Percentiles rank a stretch among this genome's conserved stretches.
These are phyloP conservation scores for Oncopodura yosiiana DNA, from an alignment of 1,140 invertebrate species.

Conservation along the genomic window DNA sequence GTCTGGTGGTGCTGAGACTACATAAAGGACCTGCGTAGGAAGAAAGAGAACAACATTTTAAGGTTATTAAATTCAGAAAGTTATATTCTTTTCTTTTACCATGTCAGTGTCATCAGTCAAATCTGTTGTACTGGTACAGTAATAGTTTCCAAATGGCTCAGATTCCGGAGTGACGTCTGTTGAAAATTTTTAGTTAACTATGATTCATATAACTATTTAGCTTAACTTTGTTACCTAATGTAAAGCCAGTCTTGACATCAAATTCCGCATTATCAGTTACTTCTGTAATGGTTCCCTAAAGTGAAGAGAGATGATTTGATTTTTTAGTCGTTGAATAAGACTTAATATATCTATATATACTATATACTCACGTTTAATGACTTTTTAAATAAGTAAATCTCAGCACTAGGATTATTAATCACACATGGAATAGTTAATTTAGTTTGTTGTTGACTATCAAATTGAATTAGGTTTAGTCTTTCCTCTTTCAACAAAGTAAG, in stretches of 20 bases:
- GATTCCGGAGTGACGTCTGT: no score
- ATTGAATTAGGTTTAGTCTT: constrained; percentile 7
- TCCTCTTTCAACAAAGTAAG: constrained; percentile 18
- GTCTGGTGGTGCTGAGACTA: no score
- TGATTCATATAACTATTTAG: no score
- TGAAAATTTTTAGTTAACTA: no score
- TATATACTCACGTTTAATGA: not conserved
- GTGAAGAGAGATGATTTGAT: not conserved
- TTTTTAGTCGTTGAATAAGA: not conserved
- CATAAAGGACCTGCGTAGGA: no score
- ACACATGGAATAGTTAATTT: constrained; percentile 11
- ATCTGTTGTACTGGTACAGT: constrained; percentile 18
- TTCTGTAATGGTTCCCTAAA: constrained; percentile 11
- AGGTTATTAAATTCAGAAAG: no score
- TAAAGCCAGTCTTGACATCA: constrained; percentile 19
- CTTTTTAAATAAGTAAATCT: constrained; percentile 13
- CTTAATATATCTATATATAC: not conserved
- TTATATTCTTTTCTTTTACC: no score
- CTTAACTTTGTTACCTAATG: no score
- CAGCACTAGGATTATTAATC: constrained; percentile 18
- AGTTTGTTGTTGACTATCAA: constrained; percentile 1
- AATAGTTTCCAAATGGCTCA: constrained; percentile 14
- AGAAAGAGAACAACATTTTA: no score
- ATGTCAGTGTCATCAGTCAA: constrained; percentile 18
- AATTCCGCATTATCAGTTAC: constrained; percentile 8